A percentile compares a stretch with the other conserved stretches of the same genome.
These are phyloP conservation scores for Apocrypta bakeri DNA, from an alignment of 1,140 invertebrate genomes.

Conservation along the genomic window DNA sequence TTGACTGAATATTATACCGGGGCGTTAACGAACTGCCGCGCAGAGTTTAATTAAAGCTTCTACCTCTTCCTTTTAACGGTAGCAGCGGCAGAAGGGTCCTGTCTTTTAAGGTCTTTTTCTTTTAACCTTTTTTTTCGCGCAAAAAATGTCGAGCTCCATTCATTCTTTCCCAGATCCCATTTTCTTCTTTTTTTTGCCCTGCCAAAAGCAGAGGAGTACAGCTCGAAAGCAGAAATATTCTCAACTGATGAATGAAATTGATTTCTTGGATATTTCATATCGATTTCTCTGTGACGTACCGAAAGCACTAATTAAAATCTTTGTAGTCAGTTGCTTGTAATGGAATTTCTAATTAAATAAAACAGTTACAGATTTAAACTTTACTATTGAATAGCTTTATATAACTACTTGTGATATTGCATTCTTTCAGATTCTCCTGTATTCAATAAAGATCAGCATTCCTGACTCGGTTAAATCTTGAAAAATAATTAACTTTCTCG, in stretches of 20 bases:
- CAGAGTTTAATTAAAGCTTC: conserved; percentile 64
- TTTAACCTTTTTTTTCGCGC: conserved; percentile 31
- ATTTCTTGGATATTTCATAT: too few species aligned
- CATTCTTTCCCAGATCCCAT: background rate
- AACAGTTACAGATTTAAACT: background rate
- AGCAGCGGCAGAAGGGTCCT: conserved; percentile 12
- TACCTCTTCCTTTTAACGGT: background rate
- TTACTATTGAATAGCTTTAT: background rate
- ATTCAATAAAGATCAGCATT: too few species aligned
- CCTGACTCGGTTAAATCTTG: too few species aligned
- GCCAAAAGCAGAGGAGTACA: conserved; percentile 16
- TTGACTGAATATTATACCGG: conserved; percentile 54
- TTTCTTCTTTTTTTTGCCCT: background rate
- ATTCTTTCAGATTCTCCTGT: too few species aligned
- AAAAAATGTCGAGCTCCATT: conserved; percentile 14
- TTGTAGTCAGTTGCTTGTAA: background rate
- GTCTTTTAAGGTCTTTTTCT: conserved; percentile 42
- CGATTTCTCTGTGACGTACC: too few species aligned
- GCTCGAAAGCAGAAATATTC: background rate
- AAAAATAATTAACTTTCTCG: too few species aligned
- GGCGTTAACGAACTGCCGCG: conserved; percentile 60
- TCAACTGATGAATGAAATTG: background rate
- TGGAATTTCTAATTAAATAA: background rate
- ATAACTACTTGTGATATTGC: conserved; percentile 14
- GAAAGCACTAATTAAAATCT: background rate